phyloP scores from a whole-genome alignment of 2,797 vertebrate species.

The Pitangus sulphuratus region DNA sequence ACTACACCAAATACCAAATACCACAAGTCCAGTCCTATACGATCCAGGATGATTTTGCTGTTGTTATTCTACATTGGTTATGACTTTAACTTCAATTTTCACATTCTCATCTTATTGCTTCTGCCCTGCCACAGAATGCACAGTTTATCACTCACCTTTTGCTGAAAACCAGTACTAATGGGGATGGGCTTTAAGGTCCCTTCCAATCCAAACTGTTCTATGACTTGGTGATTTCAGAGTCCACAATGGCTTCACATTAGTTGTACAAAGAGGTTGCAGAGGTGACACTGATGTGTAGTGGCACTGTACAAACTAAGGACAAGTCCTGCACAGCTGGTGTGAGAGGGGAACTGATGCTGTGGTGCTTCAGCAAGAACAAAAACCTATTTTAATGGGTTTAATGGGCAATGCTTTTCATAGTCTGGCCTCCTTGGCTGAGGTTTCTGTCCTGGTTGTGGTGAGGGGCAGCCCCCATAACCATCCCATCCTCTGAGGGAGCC shows the following conservation, averaged over 20 bases:
- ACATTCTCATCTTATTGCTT: neutral
- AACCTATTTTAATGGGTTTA: neutral
- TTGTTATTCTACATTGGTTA: neutral
- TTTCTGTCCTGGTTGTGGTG: neutral
- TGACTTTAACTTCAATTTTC: neutral
- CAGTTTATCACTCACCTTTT: neutral
- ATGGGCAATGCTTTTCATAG: neutral
- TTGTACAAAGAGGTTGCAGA: neutral
- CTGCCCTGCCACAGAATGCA: neutral
- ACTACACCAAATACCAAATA: neutral
- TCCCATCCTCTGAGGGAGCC: neutral
- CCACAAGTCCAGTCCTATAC: neutral
- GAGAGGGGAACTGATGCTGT: neutral
- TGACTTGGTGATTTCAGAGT: neutral
- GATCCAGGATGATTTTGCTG: fast-evolving
- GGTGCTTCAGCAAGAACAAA: neutral
- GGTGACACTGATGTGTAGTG: neutral
- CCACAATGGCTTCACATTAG: neutral
- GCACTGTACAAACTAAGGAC: neutral
- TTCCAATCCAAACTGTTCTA: neutral
- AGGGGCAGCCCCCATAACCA: neutral
- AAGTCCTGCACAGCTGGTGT: neutral
- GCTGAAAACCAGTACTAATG: neutral
- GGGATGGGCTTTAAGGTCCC: neutral
- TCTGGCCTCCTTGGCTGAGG: neutral